Evolutionary conservation across 2,113 vertebrate species (phyloP).

Genomic region (Lamprotornis superbus): DNA sequence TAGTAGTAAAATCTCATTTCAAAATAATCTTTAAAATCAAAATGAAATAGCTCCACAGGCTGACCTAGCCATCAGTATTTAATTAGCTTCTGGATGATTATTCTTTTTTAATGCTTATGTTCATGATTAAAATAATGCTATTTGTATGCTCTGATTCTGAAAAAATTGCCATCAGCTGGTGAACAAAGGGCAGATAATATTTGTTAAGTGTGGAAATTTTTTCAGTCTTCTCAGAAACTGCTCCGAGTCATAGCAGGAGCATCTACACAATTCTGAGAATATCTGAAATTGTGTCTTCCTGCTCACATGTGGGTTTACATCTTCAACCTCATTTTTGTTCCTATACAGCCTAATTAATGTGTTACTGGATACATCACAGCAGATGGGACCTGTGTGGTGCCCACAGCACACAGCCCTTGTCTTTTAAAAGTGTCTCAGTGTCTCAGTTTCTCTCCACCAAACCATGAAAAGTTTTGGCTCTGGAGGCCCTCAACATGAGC

Average conservation of each 20-base stretch:
- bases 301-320: neutral
- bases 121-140: constrained; percentile 21
- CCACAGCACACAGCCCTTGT: neutral
- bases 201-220: constrained; percentile 9
- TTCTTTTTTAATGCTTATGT: constrained; percentile 16
- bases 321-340: neutral
- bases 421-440: neutral
- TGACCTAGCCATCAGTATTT: neutral
- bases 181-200: neutral
- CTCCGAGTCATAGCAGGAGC: neutral
- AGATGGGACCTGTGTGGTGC: neutral
- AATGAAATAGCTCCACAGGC: neutral
- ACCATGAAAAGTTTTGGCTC: neutral
- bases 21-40: constrained; percentile 15
- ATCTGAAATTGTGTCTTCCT: neutral
- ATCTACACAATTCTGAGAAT: neutral
- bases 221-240: constrained; percentile 28
- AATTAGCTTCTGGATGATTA: constrained; percentile 11
- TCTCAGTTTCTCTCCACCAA: neutral
- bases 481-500: neutral
- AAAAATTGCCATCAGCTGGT: neutral
- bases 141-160: constrained; percentile 13
- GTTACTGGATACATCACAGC: neutral
- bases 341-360: neutral
- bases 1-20: neutral